Conservation (phyloP, 2,113 vertebrate genomes). For the Felis chaus region DNA sequence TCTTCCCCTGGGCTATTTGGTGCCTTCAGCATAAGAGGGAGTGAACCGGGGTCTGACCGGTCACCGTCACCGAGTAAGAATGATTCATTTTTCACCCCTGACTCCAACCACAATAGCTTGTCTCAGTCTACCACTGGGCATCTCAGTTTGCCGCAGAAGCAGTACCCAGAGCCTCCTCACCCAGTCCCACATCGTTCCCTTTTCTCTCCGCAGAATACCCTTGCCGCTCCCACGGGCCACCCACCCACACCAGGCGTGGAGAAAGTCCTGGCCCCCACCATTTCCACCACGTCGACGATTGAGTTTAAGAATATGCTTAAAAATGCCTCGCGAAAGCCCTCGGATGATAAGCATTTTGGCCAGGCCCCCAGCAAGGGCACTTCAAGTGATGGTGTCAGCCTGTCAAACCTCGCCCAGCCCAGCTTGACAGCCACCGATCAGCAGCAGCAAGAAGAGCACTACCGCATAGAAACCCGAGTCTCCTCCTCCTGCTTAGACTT, state of each 20-base stretch:
- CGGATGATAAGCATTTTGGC: conserved; percentile 85
- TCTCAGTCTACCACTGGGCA: conserved; percentile 75
- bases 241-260: conserved; percentile 68
- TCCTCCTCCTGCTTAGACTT: conserved; percentile 88
- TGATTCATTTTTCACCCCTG: conserved; percentile 83
- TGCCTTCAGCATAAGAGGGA: conserved; percentile 80
- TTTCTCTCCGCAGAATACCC: conserved; percentile 81
- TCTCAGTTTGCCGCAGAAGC: conserved; percentile 82
- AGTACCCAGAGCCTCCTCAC: conserved; percentile 85
- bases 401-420: conserved; percentile 68
- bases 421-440: conserved; percentile 62
- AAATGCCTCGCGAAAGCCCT: conserved; percentile 87
- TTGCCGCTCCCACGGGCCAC: conserved; percentile 73
- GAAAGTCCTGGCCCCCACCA: conserved; percentile 81
- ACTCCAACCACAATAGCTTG: conserved; percentile 84
- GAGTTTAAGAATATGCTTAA: conserved; percentile 92
- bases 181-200: conserved; percentile 81
- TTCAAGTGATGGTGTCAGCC: conserved; percentile 62
- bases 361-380: conserved; percentile 76
- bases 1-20: conserved; percentile 82
- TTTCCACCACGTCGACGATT: conserved; percentile 86
- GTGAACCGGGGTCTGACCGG: conserved; percentile 79
- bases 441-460: conserved; percentile 87
- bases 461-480: conserved; percentile 95
- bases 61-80: conserved; percentile 85